Evolutionary conservation across 2,888 invertebrate genomes (phyloP).

Genomic region (Apamea monoglypha): DNA sequence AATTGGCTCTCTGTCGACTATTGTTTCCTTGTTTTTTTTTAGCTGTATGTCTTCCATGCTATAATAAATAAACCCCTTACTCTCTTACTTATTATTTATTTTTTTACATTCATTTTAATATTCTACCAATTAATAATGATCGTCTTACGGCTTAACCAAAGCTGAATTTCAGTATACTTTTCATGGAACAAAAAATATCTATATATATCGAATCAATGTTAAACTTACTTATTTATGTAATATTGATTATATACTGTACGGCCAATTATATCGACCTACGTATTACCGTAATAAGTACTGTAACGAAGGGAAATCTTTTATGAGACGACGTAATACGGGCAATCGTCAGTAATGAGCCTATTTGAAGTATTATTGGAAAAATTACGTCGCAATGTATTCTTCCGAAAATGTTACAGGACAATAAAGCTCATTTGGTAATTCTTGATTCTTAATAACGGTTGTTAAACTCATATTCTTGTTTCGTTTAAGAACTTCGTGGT

Average conservation of each 20-base stretch:
- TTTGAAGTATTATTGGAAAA: conserved; percentile 41
- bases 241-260: conserved; percentile 11
- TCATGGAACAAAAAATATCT: neutral
- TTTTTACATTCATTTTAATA: neutral
- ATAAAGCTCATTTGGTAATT: conserved; percentile 4
- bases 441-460: neutral
- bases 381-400: conserved; percentile 19
- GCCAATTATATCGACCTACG: conserved; percentile 35
- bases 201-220: neutral
- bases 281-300: conserved; percentile 15
- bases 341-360: conserved; percentile 27
- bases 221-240: neutral
- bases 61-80: neutral
- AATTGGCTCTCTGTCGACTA: no score
- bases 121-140: neutral
- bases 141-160: neutral
- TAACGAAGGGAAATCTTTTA: conserved; percentile 35
- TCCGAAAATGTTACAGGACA: neutral
- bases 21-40: no score
- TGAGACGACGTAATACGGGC: conserved; percentile 9
- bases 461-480: neutral
- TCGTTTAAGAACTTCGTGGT: neutral
- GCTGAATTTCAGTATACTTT: neutral
- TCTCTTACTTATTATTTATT: neutral
- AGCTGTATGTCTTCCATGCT: no score